These are phyloP conservation scores for Rhagonycha lutea DNA, from an alignment of 2,888 invertebrate genomes.

Conservation along the genomic window DNA sequence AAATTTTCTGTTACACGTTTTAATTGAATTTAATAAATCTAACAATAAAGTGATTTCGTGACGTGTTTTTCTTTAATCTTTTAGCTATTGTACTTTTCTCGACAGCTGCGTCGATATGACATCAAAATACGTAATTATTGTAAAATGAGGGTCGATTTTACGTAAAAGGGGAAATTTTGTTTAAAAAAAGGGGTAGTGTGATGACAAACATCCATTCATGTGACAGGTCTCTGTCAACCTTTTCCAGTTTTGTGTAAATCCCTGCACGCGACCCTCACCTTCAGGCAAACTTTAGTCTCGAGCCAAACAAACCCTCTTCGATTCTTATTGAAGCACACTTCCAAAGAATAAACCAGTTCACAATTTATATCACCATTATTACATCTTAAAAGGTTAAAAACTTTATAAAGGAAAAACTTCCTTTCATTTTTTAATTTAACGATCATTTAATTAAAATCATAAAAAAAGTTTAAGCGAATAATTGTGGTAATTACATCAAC, in stretches of 20 bases:
- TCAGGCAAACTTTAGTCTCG: conserved; percentile 3
- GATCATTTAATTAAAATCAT: background rate
- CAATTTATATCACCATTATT: background rate
- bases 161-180: conserved; percentile 53
- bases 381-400: background rate
- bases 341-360: background rate
- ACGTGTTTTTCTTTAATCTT: conserved; percentile 49
- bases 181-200: conserved; percentile 50
- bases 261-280: conserved; percentile 31
- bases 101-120: conserved; percentile 50
- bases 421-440: background rate
- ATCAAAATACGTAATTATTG: conserved; percentile 55
- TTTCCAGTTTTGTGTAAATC: conserved; percentile 40
- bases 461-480: background rate
- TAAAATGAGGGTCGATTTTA: conserved; percentile 54
- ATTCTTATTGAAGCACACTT: background rate
- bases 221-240: conserved; percentile 26
- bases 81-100: conserved; percentile 44
- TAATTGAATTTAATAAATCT: conserved; percentile 32
- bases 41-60: conserved; percentile 36
- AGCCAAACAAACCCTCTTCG: conserved; percentile 6
- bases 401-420: background rate
- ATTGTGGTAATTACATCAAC: background rate
- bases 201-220: conserved; percentile 49
- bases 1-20: conserved; percentile 18